Base-by-base conservation (phyloP, 2,797 vertebrate species). In the Synanceia verrucosa region DNA sequence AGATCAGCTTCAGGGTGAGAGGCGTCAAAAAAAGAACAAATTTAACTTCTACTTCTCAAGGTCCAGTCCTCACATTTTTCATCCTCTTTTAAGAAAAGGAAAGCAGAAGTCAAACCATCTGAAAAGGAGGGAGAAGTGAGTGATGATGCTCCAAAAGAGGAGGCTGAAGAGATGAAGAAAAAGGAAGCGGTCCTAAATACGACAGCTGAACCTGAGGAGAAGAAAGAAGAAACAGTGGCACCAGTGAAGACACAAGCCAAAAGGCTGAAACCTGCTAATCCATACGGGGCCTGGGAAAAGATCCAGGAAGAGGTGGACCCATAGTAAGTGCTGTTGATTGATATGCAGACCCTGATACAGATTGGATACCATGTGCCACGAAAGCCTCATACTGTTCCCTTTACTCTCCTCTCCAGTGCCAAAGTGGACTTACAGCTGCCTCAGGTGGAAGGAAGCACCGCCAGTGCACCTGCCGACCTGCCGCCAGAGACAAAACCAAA, bases 401-500 rank as follows among this genome's bases (percentile, higher is more conserved):
- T 55, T 63, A 56, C 33, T 74, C 52, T 75, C 14, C 64, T 61
- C 39, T 46, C 4, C 81, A 99, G 97, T 70, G 92, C 95, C 51
- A 94, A 88, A 0, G 93, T 98, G 61, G 97, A 98, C 82, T 88
- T 97, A 60, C 95, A 99, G 92, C 90, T 99, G 86, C 98, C 98
- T 1, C 90, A 78, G 75, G 78, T 89, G 31, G 95, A 96, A 16
- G 65, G 82, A 89, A 57, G 79, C 89, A 53, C 75, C 65, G 55
- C 88, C 86, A 61, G 88, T 79, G 60, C 92, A 79, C 82, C 83
- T 2, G 4, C 89, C 65, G 92, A 93, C 2, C 47, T 75, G 33
- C 91, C 92, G 1, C 87, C 91, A 0, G 95, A 96, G 61, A 92
- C 92, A 0, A 95, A 95, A 79, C 79, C 95, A 3, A 95, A 95